A percentile compares a stretch with the other conserved stretches of the same genome.
phyloP scores from a whole-genome alignment of 2,888 invertebrate species.

The Teleiodes luculella region DNA sequence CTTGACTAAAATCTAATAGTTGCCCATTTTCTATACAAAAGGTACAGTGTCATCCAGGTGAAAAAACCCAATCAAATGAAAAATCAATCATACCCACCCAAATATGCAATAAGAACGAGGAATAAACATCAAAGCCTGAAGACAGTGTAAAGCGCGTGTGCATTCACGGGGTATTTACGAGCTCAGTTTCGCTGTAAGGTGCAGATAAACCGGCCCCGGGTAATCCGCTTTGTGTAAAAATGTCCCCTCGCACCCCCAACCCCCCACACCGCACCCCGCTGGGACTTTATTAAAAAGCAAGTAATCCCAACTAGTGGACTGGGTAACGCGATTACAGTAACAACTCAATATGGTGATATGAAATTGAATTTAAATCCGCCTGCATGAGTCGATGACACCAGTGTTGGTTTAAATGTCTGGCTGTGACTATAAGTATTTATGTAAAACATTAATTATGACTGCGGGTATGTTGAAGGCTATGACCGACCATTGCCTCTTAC shows the following conservation, averaged over 20 bases:
- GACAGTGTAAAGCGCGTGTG: constrained; percentile 50
- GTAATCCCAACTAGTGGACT: constrained; percentile 76
- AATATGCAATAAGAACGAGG: background rate
- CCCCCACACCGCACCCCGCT: constrained; percentile 52
- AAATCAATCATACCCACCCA: background rate
- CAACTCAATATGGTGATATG: constrained; percentile 73
- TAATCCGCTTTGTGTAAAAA: constrained; percentile 78
- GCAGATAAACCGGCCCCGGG: constrained; percentile 73
- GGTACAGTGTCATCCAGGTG: no score
- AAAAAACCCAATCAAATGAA: background rate
- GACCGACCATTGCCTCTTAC: no score
- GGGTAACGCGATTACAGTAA: constrained; percentile 76
- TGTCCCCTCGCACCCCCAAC: constrained; percentile 73
- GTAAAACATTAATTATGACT: no score
- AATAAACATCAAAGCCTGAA: constrained; percentile 11
- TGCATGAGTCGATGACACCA: constrained; percentile 25
- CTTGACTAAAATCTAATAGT: no score
- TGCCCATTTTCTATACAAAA: no score
- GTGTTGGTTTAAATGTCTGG: background rate
- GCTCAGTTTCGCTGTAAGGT: constrained; percentile 75
- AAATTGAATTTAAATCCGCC: constrained; percentile 71
- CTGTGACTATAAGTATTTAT: background rate
- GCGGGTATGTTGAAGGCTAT: no score
- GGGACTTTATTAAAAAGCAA: constrained; percentile 76
- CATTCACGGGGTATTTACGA: constrained; percentile 67